Evolutionary conservation across 2,797 vertebrate genomes (phyloP), one percentile per base, ranked within the genome.

Genomic region (Geotrypetes seraphini): DNA sequence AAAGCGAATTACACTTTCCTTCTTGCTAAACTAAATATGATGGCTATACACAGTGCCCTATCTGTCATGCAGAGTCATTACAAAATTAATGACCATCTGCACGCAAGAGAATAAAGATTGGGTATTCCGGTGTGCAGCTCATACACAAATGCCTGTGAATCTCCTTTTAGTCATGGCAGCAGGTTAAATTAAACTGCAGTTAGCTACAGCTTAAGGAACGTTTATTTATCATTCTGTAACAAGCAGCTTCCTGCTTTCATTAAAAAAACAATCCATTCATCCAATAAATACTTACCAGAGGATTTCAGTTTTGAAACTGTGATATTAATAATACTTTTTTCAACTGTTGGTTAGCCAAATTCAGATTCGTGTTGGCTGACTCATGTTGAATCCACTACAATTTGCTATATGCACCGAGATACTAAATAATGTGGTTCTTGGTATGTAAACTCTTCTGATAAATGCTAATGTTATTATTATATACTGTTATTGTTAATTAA

Each of bases 1-100:
- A 21, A 5, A 10, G 22, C 38, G 18, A 49, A 44, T 58, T 44
- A 23, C 8, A 40, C 23, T 25, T 25, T 39, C 23, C 29, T 30
- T 11, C 29, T 19, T 22, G 33, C 25, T 39, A 6, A 36, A 25
- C 33, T 30, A 36, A 51, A 29, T 3, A 22, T 21, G 14, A 22
- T 7, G 24, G 36, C 7, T 38, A 12, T 12, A 30, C 22, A 28
- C 24, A 25, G 11, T 17, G 24, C 37, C 14, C 25, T 44, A 28
- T 31, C 36, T 58, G 23, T 32, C 49, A 19, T 10, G 43, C 33
- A 38, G 42, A 31, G 7, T 39, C 53, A 48, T 39, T 25, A 28
- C 5, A 19, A 6, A 46, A 56, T 36, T 57, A 63, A 57, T 50
- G 54, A 36, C 23, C 36, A 49, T 51, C 34, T 53, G 47, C 36